These are phyloP conservation scores for Meta bourneti DNA, from an alignment of 2,888 invertebrate species.

Conservation along the genomic window DNA sequence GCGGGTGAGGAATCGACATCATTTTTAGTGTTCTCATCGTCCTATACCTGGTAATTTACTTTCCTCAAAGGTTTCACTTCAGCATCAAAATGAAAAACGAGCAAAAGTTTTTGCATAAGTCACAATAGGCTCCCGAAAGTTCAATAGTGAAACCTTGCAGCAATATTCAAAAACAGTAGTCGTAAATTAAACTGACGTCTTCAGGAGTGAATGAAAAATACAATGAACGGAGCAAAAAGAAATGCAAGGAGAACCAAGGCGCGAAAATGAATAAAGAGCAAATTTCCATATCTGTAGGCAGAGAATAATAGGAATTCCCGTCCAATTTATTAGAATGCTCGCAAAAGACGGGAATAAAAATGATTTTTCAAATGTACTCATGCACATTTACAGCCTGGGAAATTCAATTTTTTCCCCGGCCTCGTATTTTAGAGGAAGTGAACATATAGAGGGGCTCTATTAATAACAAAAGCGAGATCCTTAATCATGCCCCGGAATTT, in stretches of 20 bases:
- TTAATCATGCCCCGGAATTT: slow-evolving; percentile 20
- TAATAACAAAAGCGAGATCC: slow-evolving; percentile 42
- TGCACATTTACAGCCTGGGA: slow-evolving; percentile 21
- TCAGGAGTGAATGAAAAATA: neutral
- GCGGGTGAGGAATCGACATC: too few relatives aligned
- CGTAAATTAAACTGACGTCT: slow-evolving; percentile 43
- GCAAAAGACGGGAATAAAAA: slow-evolving; percentile 22
- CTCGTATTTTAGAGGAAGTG: slow-evolving; percentile 2
- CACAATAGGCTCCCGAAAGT: neutral
- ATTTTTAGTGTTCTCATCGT: too few relatives aligned
- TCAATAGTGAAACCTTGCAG: neutral
- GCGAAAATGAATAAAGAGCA: slow-evolving; percentile 29
- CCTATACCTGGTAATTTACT: neutral
- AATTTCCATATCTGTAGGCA: slow-evolving; percentile 55
- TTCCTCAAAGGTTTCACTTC: neutral
- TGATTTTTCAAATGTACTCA: slow-evolving; percentile 39
- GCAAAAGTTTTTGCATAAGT: neutral
- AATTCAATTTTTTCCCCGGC: slow-evolving; percentile 12
- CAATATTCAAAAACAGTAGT: slow-evolving; percentile 31
- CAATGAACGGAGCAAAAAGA: neutral
- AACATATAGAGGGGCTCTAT: slow-evolving; percentile 21
- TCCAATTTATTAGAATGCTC: slow-evolving; percentile 35
- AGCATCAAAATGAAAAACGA: neutral
- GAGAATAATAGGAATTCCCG: slow-evolving; percentile 52
- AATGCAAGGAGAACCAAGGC: neutral